These are phyloP conservation scores for Salvelinus namaycush DNA, from an alignment of 2,113 vertebrate species.

Conservation along the genomic window DNA sequence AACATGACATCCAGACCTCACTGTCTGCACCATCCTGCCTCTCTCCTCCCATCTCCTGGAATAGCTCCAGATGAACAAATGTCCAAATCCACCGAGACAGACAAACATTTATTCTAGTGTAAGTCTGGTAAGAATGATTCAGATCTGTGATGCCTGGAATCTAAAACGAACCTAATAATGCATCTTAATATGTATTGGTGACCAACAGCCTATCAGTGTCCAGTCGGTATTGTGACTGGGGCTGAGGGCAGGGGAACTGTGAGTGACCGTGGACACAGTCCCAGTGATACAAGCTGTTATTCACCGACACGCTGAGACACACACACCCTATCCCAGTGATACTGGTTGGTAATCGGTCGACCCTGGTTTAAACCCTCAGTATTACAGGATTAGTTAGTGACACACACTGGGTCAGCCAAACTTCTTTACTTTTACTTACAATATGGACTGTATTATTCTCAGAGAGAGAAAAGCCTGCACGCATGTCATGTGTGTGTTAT, in stretches of 20 bases:
- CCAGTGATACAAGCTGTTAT: neutral
- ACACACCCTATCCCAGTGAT: slow-evolving; percentile 18
- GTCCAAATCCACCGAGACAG: neutral
- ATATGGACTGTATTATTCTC: neutral
- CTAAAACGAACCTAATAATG: no score
- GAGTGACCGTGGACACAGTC: neutral
- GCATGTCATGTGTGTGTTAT: no score
- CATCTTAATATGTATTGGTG: neutral
- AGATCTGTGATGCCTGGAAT: neutral
- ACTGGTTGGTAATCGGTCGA: slow-evolving; percentile 54
- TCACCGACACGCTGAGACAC: no score
- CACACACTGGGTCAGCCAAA: slow-evolving; percentile 40
- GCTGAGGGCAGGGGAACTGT: neutral
- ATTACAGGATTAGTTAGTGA: slow-evolving; percentile 53
- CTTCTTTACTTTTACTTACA: slow-evolving; percentile 39
- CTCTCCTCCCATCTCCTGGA: no score
- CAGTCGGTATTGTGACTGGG: neutral
- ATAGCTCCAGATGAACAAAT: no score
- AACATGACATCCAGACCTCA: no score
- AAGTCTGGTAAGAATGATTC: neutral
- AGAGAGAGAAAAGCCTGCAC: neutral
- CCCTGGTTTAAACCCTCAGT: slow-evolving; percentile 50
- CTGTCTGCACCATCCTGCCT: no score
- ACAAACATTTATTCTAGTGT: neutral
- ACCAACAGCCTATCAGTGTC: neutral